Evolutionary conservation across 2,888 invertebrate species (phyloP).

Genomic region (Thera obeliscata): DNA sequence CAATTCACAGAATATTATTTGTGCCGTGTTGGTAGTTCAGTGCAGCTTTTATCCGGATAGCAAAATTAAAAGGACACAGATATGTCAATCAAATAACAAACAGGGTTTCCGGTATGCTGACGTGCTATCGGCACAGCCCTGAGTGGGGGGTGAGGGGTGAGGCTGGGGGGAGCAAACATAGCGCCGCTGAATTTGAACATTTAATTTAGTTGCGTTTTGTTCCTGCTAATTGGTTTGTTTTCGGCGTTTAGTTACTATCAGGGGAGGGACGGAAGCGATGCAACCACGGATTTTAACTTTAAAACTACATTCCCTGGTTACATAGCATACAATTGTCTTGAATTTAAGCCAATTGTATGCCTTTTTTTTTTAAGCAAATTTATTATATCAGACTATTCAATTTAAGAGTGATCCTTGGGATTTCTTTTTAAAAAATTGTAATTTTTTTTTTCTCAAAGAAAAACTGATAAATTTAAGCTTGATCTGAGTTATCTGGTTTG

Average conservation of each 20-base stretch:
- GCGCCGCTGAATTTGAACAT: constrained; percentile 74
- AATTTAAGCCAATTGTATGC: no score
- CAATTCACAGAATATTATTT: background rate
- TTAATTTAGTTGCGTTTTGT: constrained; percentile 81
- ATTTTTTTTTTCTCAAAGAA: no score
- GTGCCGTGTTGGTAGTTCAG: background rate
- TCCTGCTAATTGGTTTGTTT: constrained; percentile 81
- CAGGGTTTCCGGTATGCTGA: background rate
- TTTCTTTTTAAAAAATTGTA: no score
- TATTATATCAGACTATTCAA: no score
- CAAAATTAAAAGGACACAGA: background rate
- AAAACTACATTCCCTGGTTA: background rate
- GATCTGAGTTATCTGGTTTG: no score
- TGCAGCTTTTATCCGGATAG: background rate
- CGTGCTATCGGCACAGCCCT: constrained; percentile 54
- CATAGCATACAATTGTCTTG: no score
- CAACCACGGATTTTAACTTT: constrained; percentile 1
- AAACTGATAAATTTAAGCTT: no score
- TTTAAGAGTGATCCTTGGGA: no score
- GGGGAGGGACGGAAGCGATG: constrained; percentile 25
- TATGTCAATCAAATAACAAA: constrained; percentile 8
- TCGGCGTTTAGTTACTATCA: constrained; percentile 67
- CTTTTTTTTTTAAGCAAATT: no score
- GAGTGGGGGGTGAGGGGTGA: constrained; percentile 6
- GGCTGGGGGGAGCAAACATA: constrained; percentile 47